These are phyloP conservation scores for Tragelaphus oryx DNA, from an alignment of 2,797 vertebrate species.

Conservation along the genomic window DNA sequence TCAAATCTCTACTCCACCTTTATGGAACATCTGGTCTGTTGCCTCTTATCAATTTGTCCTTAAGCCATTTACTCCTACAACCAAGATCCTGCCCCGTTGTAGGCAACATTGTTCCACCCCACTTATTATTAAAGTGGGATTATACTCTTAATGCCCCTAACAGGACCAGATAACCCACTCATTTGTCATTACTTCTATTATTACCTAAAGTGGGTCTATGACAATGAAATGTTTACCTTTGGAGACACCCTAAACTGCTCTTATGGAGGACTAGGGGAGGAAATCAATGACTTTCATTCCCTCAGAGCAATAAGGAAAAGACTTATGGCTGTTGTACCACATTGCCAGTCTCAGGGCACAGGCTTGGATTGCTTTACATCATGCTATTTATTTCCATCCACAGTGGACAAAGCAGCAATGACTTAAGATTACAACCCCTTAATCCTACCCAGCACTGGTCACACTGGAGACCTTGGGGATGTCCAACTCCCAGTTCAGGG, in stretches of 20 bases:
- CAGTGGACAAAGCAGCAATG: neutral
- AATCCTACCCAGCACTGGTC: neutral
- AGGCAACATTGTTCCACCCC: neutral
- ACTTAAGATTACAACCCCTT: neutral
- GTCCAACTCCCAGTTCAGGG: neutral
- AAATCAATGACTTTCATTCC: neutral
- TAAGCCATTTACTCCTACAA: neutral
- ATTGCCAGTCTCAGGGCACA: neutral
- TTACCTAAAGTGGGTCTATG: neutral
- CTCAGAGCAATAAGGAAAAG: neutral
- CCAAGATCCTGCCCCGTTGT: neutral
- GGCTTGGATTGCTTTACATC: neutral
- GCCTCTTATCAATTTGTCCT: neutral
- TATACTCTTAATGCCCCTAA: neutral
- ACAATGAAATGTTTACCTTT: neutral
- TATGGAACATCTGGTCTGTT: neutral
- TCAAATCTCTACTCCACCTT: neutral
- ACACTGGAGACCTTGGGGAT: neutral
- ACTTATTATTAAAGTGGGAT: neutral
- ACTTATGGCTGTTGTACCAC: neutral
- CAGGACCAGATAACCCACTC: neutral
- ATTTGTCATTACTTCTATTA: neutral
- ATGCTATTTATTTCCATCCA: neutral
- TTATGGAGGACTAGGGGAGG: neutral
- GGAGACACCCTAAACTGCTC: neutral